Evolutionary conservation across 2,797 vertebrate species (phyloP), one percentile per base, ranked within the genome.

Genomic region (Nannoperca australis): DNA sequence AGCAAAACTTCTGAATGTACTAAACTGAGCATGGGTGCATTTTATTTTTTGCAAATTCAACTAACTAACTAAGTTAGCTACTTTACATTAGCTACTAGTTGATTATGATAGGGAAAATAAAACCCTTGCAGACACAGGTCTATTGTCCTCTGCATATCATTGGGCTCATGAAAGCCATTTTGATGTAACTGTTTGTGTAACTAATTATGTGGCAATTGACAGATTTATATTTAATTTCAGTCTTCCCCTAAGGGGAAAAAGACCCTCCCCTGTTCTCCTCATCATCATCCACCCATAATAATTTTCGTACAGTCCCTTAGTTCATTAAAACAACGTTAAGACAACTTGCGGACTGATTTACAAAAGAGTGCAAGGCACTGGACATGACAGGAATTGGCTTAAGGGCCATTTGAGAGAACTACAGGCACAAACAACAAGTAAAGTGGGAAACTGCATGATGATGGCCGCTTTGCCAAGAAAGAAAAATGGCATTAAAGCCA

Each of bases 391-490:
- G 15, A 54, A 7, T 6, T 44, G 59, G 51, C n/a, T 27, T 24
- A 18, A 27, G 64, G 44, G 27, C 38, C 13, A 42, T 66, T 47
- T 60, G 18, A 63, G 30, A 44, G n/a, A 27, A n/a, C 14, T 38
- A 6, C 11, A 40, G 14, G 1, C 6, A 27, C 24, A 27, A 2
- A 27, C 7, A 42, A 20, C 34, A 49, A 60, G 53, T 15, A 40
- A 70, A 76, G 5, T 17, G 17, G 20, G 3, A 14, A 55, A 32
- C 0, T 73, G 49, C 79, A 38, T 60, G 34, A 70, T 82, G 71
- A 86, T 75, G 38, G 27, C 20, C 70, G 49, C 17, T 67, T 71
- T 70, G 9, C n/a, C 54, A 45, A 24, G 13, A 38, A 60, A 65
- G 47, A 83, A 24, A 63, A 40, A 24, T 11, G 18, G 53, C 20